Base-by-base conservation (phyloP, 1,140 invertebrate species). In the Cryptotermes secundus region DNA sequence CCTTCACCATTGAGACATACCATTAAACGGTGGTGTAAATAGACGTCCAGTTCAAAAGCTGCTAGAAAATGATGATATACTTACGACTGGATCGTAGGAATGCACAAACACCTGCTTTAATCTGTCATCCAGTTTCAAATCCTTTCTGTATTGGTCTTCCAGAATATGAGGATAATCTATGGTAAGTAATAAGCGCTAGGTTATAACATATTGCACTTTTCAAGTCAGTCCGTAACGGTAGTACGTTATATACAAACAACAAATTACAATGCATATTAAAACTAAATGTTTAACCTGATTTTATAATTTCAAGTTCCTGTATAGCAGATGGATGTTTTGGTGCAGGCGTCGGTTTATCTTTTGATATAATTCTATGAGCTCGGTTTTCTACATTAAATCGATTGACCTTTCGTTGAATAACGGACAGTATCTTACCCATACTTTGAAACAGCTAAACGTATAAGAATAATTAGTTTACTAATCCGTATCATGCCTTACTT, bases 341-440 rank as follows among this genome's bases (percentile, higher is more conserved):
- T 35, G 95, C 94, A 49, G 92, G 89, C 36, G 86, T 88, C 24
- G 93, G 94, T 89, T 96, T 96, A 65, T 93, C 91, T 88, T 92
- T 91, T 0, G 92, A 92, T 86, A 96, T 92, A 31, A 94, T 87
- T 87, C 92, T 93, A 86, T 93, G 92, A 24, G 94, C 94, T 85
- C 95, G 91, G 87, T 93, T 93, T 87, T 95, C 95, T 14, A 94
- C 91, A 88, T 96, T 96, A 86, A 93, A 95, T 79, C 91, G 91
- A 86, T 90, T 90, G 4, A 92, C 83, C 36, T 92, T 91, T 45
- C 91, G 88, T 36, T 86, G 87, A 24, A 93, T 81, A 59, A 87
- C 86, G 0, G 92, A 92, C 85, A 90, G 87, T 79, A 89, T 87
- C 87, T 91, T 91, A 26, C 93, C 93, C 93, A 94, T 92, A 26